Evolutionary conservation across 1,140 invertebrate genomes (phyloP), one percentile per base, ranked within the genome.

Genomic region (Rhizoglyphus robini): DNA sequence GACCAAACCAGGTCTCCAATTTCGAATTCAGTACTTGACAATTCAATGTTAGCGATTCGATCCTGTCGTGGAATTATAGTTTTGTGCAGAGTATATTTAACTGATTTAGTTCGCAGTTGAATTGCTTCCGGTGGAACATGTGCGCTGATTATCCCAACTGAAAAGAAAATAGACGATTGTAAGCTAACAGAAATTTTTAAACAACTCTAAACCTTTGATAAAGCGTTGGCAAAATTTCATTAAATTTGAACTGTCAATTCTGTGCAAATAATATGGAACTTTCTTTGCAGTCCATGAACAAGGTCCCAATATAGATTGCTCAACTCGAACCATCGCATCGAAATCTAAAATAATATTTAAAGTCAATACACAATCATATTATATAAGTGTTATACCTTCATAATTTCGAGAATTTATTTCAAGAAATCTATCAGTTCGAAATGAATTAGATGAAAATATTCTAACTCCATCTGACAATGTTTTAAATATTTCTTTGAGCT

Each of bases 201-300:
- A n/a, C n/a, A n/a, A n/a, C n/a, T n/a, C n/a, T n/a, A n/a, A n/a
- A n/a, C n/a, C n/a, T n/a, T n/a, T n/a, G n/a, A n/a, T n/a, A n/a
- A n/a, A n/a, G n/a, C n/a, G n/a, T n/a, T n/a, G n/a, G n/a, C n/a
- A n/a, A n/a, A n/a, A n/a, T n/a, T n/a, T n/a, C n/a, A n/a, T n/a
- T n/a, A n/a, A n/a, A n/a, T n/a, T n/a, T n/a, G n/a, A n/a, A n/a
- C 90, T 82, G 82, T 97, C 94, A 73, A 97, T 96, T 71, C 89
- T 86, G 78, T 97, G 94, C 68, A 96, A 81, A 82, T 92, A 99
- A 81, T 97, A 99, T 60, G 90, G 91, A 68, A 99, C 93, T 51
- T 93, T 90, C 77, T 94, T 96, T 63, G 90, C 90, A 67, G 95
- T 98, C 95, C 94, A 99, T 4, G 92, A 96, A 38, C 98, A 94